These are phyloP conservation scores for Suricata suricatta DNA, from an alignment of 2,113 vertebrate genomes.

Conservation along the genomic window DNA sequence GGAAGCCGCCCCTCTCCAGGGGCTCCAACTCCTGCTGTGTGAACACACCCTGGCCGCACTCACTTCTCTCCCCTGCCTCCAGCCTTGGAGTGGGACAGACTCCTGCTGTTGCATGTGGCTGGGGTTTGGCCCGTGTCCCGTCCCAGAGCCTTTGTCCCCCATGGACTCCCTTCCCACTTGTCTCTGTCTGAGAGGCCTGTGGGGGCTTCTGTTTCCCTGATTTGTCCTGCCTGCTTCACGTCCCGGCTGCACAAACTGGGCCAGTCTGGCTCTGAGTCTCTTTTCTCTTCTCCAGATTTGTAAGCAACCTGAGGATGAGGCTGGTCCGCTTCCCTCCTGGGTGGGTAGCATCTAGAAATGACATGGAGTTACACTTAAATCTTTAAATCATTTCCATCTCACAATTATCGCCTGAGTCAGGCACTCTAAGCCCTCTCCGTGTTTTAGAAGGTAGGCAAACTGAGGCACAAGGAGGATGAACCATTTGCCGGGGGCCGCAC, in stretches of 20 bases:
- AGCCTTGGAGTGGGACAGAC: not conserved
- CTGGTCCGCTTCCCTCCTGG: not conserved
- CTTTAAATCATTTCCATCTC: not conserved
- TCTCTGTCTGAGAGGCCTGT: not conserved
- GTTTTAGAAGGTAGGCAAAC: not conserved
- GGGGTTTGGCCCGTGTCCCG: too few species aligned
- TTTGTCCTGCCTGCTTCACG: not conserved
- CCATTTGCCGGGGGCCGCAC: not conserved
- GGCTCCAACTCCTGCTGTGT: not conserved
- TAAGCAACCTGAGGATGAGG: not conserved
- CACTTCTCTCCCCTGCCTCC: too few species aligned
- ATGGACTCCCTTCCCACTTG: rapidly evolving
- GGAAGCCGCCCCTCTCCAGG: not conserved
- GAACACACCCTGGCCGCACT: not conserved
- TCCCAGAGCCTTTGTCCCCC: not conserved
- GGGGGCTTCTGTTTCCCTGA: not conserved
- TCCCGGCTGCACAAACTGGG: not conserved
- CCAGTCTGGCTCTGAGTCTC: not conserved
- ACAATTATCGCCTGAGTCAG: too few species aligned
- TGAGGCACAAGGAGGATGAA: not conserved
- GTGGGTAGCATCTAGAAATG: not conserved
- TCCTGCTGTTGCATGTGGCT: not conserved
- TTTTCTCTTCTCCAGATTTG: not conserved
- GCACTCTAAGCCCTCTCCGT: not conserved
- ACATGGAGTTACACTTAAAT: too few species aligned